phyloP scores from a whole-genome alignment of 2,888 invertebrate species.

The Drosophila gaucha region DNA sequence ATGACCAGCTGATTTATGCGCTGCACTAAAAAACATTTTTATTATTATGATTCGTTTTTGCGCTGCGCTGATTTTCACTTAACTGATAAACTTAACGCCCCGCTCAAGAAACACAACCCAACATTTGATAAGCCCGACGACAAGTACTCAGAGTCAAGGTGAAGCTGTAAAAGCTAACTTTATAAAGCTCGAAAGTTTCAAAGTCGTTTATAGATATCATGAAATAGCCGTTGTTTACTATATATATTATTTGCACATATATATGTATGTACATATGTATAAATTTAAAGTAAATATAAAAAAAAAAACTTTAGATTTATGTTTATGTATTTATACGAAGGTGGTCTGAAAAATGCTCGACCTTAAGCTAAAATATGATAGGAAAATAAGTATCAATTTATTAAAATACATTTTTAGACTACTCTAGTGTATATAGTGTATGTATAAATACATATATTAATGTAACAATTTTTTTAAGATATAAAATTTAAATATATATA shows the following conservation, averaged over 20 bases:
- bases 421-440: too few relatives aligned
- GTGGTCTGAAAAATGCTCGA: too few relatives aligned
- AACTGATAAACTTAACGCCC: slow-evolving; percentile 75
- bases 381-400: too few relatives aligned
- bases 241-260: not conserved
- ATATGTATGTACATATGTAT: not conserved
- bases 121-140: slow-evolving; percentile 48
- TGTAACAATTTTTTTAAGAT: too few relatives aligned
- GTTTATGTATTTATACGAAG: too few relatives aligned
- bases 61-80: slow-evolving; percentile 67
- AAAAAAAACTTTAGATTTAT: too few relatives aligned
- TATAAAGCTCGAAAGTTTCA: not conserved
- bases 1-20: slow-evolving; percentile 79
- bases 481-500: too few relatives aligned
- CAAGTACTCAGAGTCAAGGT: slow-evolving; percentile 46
- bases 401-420: too few relatives aligned
- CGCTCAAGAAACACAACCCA: slow-evolving; percentile 23
- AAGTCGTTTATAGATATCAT: not conserved
- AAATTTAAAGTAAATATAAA: too few relatives aligned
- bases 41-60: slow-evolving; percentile 64
- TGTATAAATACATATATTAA: too few relatives aligned
- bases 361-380: too few relatives aligned
- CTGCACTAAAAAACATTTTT: slow-evolving; percentile 75
- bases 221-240: not conserved
- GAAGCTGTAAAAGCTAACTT: slow-evolving; percentile 13